These are phyloP conservation scores for Anguilla japonica DNA, from an alignment of 2,113 vertebrate genomes.

Conservation along the genomic window DNA sequence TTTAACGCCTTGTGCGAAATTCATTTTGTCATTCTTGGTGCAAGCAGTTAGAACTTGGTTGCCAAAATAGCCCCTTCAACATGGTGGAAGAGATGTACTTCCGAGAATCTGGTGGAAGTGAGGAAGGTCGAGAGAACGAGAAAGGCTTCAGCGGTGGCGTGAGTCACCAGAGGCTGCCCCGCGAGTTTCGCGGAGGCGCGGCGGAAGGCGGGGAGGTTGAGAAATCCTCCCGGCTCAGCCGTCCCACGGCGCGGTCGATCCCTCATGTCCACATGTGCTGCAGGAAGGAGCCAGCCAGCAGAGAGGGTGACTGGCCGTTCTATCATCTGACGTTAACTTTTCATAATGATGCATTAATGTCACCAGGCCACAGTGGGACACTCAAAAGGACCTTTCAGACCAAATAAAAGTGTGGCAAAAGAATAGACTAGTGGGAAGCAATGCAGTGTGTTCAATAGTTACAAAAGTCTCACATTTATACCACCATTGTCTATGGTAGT, in stretches of 20 bases:
- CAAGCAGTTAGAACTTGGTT: background rate
- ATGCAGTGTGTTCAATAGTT: background rate
- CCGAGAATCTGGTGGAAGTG: background rate
- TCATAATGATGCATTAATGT: slow-evolving; percentile 67
- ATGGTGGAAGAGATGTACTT: background rate
- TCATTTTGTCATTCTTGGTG: background rate
- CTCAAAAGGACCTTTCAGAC: slow-evolving; percentile 48
- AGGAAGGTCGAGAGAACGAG: slow-evolving; percentile 21
- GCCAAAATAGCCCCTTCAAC: background rate
- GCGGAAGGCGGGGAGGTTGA: slow-evolving; percentile 19
- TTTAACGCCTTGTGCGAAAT: background rate
- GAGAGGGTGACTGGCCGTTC: slow-evolving; percentile 62
- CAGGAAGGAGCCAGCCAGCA: slow-evolving; percentile 40
- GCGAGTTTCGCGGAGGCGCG: background rate
- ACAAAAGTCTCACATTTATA: slow-evolving; percentile 11
- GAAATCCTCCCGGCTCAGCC: slow-evolving; percentile 32
- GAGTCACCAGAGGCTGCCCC: background rate
- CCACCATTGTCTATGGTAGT: background rate
- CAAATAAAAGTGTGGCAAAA: slow-evolving; percentile 19
- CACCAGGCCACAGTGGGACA: slow-evolving; percentile 35
- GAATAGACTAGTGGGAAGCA: background rate
- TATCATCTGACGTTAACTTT: slow-evolving; percentile 62
- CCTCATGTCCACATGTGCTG: slow-evolving; percentile 51
- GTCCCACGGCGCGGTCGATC: slow-evolving; percentile 48
- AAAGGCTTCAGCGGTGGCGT: background rate